These are phyloP conservation scores for Cenopis cana DNA, from an alignment of 2,888 invertebrate species.

Conservation along the genomic window DNA sequence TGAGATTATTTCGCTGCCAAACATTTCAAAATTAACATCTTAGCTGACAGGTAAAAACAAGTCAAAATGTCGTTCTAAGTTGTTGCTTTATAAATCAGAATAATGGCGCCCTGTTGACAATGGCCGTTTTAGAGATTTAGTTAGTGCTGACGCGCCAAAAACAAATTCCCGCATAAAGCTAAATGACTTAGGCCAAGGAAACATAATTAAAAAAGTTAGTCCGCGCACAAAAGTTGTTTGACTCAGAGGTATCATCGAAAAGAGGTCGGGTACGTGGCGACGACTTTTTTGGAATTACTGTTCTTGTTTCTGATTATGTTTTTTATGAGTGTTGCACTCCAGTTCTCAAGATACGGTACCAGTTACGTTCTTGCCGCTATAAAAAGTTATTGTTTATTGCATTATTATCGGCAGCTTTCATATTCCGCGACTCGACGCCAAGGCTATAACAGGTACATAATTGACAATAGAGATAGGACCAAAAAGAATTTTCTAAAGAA, in stretches of 20 bases:
- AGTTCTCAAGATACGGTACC: constrained; percentile 42
- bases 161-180: constrained; percentile 49
- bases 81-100: no score
- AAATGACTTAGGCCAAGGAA: constrained; percentile 53
- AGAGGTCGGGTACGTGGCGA: constrained; percentile 44
- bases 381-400: constrained; percentile 45
- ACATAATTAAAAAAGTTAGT: constrained; percentile 62
- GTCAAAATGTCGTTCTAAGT: no score
- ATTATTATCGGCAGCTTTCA: constrained; percentile 36
- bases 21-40: no score
- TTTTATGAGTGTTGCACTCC: constrained; percentile 46
- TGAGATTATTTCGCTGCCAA: no score
- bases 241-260: constrained; percentile 49
- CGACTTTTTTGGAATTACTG: constrained; percentile 49
- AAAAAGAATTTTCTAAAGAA: constrained; percentile 27
- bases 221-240: constrained; percentile 49
- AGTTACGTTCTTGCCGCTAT: constrained; percentile 33
- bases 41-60: no score
- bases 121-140: neutral
- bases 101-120: no score
- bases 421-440: constrained; percentile 14
- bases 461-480: constrained; percentile 6
- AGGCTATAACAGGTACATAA: constrained; percentile 24
- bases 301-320: constrained; percentile 51
- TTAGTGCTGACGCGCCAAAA: constrained; percentile 21